Evolutionary conservation across 2,888 invertebrate species (phyloP), one percentile per base, ranked within the genome.

Genomic region (Podotricha telesiphe): DNA sequence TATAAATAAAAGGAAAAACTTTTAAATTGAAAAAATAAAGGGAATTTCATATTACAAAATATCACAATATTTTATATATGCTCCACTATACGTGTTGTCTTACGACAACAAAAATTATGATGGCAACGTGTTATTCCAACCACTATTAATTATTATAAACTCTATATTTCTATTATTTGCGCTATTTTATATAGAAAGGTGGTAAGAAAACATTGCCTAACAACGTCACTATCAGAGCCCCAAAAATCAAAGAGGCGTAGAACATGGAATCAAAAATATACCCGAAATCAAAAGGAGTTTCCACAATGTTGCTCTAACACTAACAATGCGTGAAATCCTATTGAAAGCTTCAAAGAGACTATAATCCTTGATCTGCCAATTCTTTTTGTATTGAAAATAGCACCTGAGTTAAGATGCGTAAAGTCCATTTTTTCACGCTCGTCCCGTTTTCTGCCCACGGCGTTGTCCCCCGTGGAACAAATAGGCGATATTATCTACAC

Each of bases 261-360:
- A 84, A 88, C 85, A 89, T 87, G 85, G 80, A 89, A 91, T 92
- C 91, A 92, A 92, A 91, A 89, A 90, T 88, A 89, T 86, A 90
- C 89, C 86, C 83, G 79, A 82, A 89, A 88, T 92, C 91, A 92
- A 92, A 91, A 81, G 88, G 80, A 82, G 79, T 84, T 86, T 91
- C 86, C 87, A 85, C 86, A 86, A 83, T 90, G 87, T 87, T 90
- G 84, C 88, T 87, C 85, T 84, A 86, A 81, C 86, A 86, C 88
- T 91, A 91, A 91, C 91, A 86, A 91, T 81, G 86, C 91, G 88
- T 91, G 86, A 91, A 91, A 91, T 92, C 91, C 85, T 86, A 87
- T 92, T 91, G 87, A 83, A 83, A 86, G 84, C 88, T 83, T 91
- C 91, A 91, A 91, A 91, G 91, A 86, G 82, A 83, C 78, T 81